Conservation (phyloP, 2,888 invertebrate species). For the Agrotis segetum region DNA sequence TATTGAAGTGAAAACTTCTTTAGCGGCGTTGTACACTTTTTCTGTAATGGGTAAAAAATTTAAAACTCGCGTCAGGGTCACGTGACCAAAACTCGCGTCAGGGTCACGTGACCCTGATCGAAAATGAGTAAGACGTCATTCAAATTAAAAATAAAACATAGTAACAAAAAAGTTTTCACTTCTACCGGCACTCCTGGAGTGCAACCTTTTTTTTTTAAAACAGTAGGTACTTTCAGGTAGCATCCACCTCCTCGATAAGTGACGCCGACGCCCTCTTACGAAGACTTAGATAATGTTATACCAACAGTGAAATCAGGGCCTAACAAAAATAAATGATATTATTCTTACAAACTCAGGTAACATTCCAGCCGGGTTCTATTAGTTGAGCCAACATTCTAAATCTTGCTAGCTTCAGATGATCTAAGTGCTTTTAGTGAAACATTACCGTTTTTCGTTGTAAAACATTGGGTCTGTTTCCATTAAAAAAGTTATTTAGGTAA, state of each 20-base stretch:
- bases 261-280: background rate
- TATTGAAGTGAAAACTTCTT: too few species aligned
- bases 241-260: slow-evolving; percentile 1
- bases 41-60: too few species aligned
- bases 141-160: too few species aligned
- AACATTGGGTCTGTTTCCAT: slow-evolving; percentile 1
- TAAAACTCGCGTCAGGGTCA: too few species aligned
- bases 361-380: slow-evolving; percentile 32
- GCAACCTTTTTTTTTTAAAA: too few species aligned
- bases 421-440: slow-evolving; percentile 18
- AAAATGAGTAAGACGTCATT: too few species aligned
- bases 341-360: slow-evolving; percentile 47
- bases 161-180: too few species aligned
- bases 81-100: too few species aligned
- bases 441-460: slow-evolving; percentile 16
- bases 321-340: slow-evolving; percentile 33
- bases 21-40: too few species aligned
- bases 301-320: slow-evolving; percentile 22
- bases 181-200: too few species aligned
- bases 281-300: slow-evolving; percentile 18
- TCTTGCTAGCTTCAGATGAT: slow-evolving; percentile 22
- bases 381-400: slow-evolving; percentile 48
- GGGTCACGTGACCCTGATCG: too few species aligned
- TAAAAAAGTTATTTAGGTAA: background rate
- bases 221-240: background rate